phyloP scores from a whole-genome alignment of 1,140 invertebrate species.

The Drosophila punjabiensis region DNA sequence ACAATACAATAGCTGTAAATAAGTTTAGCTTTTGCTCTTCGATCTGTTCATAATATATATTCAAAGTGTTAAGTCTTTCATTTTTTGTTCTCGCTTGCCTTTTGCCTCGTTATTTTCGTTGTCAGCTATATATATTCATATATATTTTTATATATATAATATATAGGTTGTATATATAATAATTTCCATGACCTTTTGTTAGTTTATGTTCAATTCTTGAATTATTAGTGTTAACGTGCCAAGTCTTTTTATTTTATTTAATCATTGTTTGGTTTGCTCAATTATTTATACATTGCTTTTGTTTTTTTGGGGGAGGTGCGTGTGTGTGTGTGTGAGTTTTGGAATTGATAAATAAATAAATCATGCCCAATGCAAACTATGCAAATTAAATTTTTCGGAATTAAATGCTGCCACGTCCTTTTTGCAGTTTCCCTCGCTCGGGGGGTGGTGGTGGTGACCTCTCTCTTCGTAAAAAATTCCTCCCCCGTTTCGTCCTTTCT shows the following conservation, averaged over 20 bases:
- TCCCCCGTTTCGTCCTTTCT: slow-evolving; percentile 2
- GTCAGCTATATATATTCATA: slow-evolving; percentile 43
- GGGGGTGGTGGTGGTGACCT: neutral
- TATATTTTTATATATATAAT: slow-evolving; percentile 25
- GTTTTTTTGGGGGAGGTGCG: slow-evolving; percentile 14
- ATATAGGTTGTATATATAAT: slow-evolving; percentile 27
- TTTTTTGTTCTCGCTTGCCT: slow-evolving; percentile 76
- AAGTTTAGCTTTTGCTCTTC: slow-evolving; percentile 55
- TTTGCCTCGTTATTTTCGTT: slow-evolving; percentile 42
- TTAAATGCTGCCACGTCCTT: slow-evolving; percentile 26
- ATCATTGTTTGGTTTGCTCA: slow-evolving; percentile 43
- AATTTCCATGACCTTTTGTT: slow-evolving; percentile 33
- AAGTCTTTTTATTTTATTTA: slow-evolving; percentile 75
- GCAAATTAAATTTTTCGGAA: slow-evolving; percentile 54
- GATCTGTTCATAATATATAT: slow-evolving; percentile 62
- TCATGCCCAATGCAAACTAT: slow-evolving; percentile 42
- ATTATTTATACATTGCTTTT: slow-evolving; percentile 68
- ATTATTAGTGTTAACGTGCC: slow-evolving; percentile 79
- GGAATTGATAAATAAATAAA: slow-evolving; percentile 49
- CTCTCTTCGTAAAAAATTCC: neutral
- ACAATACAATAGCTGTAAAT: slow-evolving; percentile 78
- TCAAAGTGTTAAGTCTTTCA: slow-evolving; percentile 83
- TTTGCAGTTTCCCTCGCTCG: slow-evolving; percentile 16
- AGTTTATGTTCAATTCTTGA: slow-evolving; percentile 58
- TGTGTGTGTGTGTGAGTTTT: slow-evolving; percentile 9